A percentile compares a stretch with the other conserved stretches of the same genome.
These are phyloP conservation scores for Forbesichthys papilliferus DNA, from an alignment of 2,113 vertebrate species.

Conservation along the genomic window DNA sequence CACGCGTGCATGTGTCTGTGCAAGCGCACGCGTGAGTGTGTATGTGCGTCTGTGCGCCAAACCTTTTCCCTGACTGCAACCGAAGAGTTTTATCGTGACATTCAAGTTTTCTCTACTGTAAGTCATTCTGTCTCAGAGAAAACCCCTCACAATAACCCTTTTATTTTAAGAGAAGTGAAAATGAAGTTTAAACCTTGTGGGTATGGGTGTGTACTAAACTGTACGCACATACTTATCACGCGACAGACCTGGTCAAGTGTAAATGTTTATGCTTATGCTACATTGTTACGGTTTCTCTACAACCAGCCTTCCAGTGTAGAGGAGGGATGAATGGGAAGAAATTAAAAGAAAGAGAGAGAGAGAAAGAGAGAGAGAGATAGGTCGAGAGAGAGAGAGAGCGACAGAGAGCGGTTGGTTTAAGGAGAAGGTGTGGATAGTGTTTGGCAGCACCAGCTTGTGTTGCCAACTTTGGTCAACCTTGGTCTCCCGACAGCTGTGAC, in stretches of 20 bases:
- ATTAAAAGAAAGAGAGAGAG: constrained; percentile 1
- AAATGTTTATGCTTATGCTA: too few species aligned
- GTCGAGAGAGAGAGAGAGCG: background rate
- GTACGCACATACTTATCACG: too few species aligned
- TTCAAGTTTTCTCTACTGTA: background rate
- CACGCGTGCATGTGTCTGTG: constrained; percentile 4
- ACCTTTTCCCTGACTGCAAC: background rate
- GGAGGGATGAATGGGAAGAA: constrained; percentile 1
- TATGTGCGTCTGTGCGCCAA: background rate
- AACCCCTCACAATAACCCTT: background rate
- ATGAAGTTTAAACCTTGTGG: too few species aligned
- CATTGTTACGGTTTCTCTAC: too few species aligned
- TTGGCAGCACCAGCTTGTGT: constrained; percentile 55
- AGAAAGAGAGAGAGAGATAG: too few species aligned
- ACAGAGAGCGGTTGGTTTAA: constrained; percentile 45
- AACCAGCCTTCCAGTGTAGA: background rate
- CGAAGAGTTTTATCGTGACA: constrained; percentile 5
- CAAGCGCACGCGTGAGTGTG: background rate
- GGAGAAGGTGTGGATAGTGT: constrained; percentile 20
- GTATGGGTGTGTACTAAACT: too few species aligned
- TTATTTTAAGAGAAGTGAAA: background rate
- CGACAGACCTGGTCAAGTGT: too few species aligned
- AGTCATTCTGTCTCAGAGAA: constrained; percentile 12
- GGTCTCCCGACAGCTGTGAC: constrained; percentile 50
- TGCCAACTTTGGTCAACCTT: constrained; percentile 37